phyloP scores from a whole-genome alignment of 2,113 vertebrate genomes.

The Lates calcarifer region DNA sequence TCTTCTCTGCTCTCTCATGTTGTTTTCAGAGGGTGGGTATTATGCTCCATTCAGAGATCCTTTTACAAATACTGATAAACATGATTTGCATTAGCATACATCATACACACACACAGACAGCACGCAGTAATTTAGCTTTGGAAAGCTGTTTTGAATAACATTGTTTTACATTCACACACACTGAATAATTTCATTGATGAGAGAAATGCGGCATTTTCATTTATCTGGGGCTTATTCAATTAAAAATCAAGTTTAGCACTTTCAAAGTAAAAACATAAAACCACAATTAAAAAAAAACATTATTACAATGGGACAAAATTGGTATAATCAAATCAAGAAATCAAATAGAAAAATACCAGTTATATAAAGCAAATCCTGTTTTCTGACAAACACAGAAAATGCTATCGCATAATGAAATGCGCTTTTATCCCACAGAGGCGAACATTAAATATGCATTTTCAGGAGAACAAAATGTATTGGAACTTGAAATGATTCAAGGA shows the following conservation, averaged over 20 bases:
- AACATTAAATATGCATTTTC: conserved; percentile 18
- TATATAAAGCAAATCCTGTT: not conserved
- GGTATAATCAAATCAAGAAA: not conserved
- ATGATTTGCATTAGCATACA: conserved; percentile 11
- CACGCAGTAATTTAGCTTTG: not conserved
- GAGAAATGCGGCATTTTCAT: not conserved
- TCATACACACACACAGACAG: no score
- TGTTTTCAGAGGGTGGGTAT: not conserved
- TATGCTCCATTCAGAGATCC: conserved; percentile 22
- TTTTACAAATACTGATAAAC: conserved; percentile 30
- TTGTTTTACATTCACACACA: conserved; percentile 26
- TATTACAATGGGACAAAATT: not conserved
- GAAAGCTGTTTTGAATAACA: conserved; percentile 22
- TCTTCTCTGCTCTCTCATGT: conserved; percentile 20
- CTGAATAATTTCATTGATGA: conserved; percentile 5
- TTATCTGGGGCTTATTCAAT: not conserved
- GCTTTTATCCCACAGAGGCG: conserved; percentile 2
- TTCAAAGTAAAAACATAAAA: not conserved
- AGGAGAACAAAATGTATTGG: conserved; percentile 4
- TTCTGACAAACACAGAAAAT: not conserved
- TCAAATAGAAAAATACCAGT: conserved; percentile 2
- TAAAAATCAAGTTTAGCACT: not conserved
- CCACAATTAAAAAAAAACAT: not conserved
- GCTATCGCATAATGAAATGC: not conserved
- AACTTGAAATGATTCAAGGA: conserved; percentile 18